Evolutionary conservation across 2,888 invertebrate species (phyloP), one percentile per base, ranked within the genome.

Genomic region (Patella pellucida): DNA sequence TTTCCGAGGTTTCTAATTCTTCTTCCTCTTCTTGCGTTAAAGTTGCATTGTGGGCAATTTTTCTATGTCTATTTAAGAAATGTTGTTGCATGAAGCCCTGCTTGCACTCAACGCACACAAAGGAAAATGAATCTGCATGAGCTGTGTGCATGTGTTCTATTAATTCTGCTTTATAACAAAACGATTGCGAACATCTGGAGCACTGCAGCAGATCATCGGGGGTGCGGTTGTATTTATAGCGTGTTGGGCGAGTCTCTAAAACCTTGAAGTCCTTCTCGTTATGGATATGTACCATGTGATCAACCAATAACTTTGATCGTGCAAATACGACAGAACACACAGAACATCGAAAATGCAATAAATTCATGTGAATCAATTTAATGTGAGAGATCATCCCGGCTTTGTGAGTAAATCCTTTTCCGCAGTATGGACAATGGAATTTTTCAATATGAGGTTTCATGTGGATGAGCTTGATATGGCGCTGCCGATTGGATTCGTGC

Each of bases 371-470:
- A 3, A 84, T 78, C 23, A 81, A 77, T 54, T 83, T 84, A 11
- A 86, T 83, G 78, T 86, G 86, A 16, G 83, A 76, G 19, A 83
- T 77, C 85, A 85, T 83, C 4, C 82, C 78, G n/a, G 76, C 72
- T 62, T 85, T 85, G 31, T 82, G 78, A 19, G 69, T 74, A 72
- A 85, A 87, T 0, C 86, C 86, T 74, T 84, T 84, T 12, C 85
- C 86, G 78, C 86, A 87, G 73, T 87, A 87, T 3, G 86, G 84
- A 62, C 86, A 87, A 73, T 87, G 86, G 71, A 81, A 86, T 9
- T 78, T 79, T 75, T 86, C 86, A 19, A 74, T 74, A 50, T 70
- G 62, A 52, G 81, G 81, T 3, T 81, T 77, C 15, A 79, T 77
- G 78, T 88, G 87, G 12, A 87, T 78, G 14, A 81, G 68, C 15